phyloP scores from a whole-genome alignment of 2,113 vertebrate species.

The Cynocephalus volans region DNA sequence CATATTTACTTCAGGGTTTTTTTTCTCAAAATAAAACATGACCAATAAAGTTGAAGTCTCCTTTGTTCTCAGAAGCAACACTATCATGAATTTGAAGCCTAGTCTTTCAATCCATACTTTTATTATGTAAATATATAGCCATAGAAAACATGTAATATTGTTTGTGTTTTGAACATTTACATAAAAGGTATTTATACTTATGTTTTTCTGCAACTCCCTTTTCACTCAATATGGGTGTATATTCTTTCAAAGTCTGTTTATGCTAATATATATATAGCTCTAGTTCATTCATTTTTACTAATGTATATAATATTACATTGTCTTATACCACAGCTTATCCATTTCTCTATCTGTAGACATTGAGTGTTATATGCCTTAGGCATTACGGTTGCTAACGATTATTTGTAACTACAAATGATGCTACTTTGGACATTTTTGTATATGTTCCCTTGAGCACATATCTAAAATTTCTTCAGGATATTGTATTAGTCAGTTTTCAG shows the following conservation, averaged over 20 bases:
- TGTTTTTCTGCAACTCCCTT: not conserved
- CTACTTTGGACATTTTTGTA: not conserved
- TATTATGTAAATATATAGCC: not conserved
- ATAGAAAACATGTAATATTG: not conserved
- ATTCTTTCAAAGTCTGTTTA: not conserved
- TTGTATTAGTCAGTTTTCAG: too few relatives aligned
- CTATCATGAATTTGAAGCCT: not conserved
- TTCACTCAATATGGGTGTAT: not conserved
- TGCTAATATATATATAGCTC: not conserved
- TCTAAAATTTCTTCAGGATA: not conserved
- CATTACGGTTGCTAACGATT: not conserved
- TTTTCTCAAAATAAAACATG: not conserved
- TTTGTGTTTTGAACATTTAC: not conserved
- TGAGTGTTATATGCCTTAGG: not conserved
- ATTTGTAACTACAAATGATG: constrained; percentile 14
- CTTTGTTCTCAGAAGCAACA: not conserved
- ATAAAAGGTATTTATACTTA: not conserved
- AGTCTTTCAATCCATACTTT: not conserved
- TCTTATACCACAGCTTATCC: not conserved
- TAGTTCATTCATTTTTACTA: not conserved
- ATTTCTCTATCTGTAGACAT: not conserved
- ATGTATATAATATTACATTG: not conserved
- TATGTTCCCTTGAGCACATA: not conserved
- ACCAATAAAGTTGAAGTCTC: not conserved
- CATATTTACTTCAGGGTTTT: not conserved